Evolutionary conservation across 2,888 invertebrate genomes (phyloP).

Genomic region (Drosophila anomalata): DNA sequence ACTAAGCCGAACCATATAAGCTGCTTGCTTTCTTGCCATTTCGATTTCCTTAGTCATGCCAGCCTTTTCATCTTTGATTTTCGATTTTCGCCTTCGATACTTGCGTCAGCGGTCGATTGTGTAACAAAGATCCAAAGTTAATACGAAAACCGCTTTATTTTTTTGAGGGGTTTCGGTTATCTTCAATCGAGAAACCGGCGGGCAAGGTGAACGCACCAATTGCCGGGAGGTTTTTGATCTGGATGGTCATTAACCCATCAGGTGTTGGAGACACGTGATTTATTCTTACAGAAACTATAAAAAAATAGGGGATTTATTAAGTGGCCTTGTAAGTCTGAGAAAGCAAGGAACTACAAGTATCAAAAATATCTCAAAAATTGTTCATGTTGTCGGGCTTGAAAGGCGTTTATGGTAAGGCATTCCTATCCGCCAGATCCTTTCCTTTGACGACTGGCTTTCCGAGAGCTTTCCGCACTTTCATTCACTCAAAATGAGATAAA

Average conservation of each 20-base stretch:
- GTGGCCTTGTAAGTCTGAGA: neutral
- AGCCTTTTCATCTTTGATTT: constrained; percentile 36
- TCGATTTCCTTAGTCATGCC: constrained; percentile 32
- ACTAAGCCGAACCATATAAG: constrained; percentile 61
- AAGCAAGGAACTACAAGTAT: neutral
- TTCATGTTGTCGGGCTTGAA: constrained; percentile 2
- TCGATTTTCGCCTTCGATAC: constrained; percentile 11
- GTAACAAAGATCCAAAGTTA: constrained; percentile 52
- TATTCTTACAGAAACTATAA: neutral
- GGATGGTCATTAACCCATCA: constrained; percentile 32
- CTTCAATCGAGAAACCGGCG: constrained; percentile 19
- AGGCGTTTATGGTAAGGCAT: constrained; percentile 36
- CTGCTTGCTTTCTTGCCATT: constrained; percentile 19
- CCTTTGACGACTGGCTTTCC: constrained; percentile 41
- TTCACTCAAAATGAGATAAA: constrained; percentile 32
- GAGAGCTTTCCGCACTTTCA: constrained; percentile 49
- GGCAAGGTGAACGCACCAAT: constrained; percentile 42
- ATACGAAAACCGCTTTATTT: constrained; percentile 25
- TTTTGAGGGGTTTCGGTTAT: constrained; percentile 11
- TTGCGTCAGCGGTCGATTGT: constrained; percentile 65
- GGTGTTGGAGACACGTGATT: constrained; percentile 9
- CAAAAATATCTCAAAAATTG: neutral
- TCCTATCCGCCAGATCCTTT: constrained; percentile 56
- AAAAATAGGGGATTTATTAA: neutral
- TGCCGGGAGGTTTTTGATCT: constrained; percentile 34